Base-by-base conservation (phyloP, 2,888 invertebrate species). In the Dilophus febrilis region DNA sequence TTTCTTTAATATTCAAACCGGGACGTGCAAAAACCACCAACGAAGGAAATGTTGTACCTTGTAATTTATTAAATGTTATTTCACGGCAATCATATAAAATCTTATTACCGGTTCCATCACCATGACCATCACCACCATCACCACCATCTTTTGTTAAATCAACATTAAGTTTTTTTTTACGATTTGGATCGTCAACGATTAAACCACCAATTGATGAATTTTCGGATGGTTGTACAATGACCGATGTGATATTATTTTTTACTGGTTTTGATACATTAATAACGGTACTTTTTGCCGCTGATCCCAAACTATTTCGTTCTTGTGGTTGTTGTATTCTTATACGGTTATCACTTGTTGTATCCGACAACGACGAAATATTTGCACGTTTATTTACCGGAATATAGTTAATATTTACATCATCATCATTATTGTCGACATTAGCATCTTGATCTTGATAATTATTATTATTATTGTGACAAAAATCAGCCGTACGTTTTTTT, bases 1-100 rank as follows among this genome's bases (percentile, higher is more conserved):
- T 54, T 45, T 82, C 80, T 54, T 80, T 80, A 0, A 74, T 68
- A 40, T 75, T 72, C 1, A 88, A 67, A 64, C 78, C 78, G 0
- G 86, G 85, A 26, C 84, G 72, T 0, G 86, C 86, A 16, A 81
- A 72, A 1, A 88, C 86, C 26, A 87, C 84, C 37, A 88, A 64
- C 0, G 87, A 87, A 0, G 87, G 87, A 61, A 79, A 87, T 1
- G 86, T 87, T 58, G 84, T 82, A 30, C 84, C 79, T 64, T 64
- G 54, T 40, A 82, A 58, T 56, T 83, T 84, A 53, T 78, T 80
- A 51, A 81, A 79, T 1, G 80, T 74, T 3, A 84, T 74, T 58
- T 85, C 84, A 34, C 73, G 65, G 1, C 77, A 74, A 51, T 79
- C 77, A 0, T 78, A 74, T 1, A 71, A 64, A 49, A 76, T 73